Conservation (phyloP, 1,140 invertebrate genomes). For the Acyrthosiphon pisum region DNA sequence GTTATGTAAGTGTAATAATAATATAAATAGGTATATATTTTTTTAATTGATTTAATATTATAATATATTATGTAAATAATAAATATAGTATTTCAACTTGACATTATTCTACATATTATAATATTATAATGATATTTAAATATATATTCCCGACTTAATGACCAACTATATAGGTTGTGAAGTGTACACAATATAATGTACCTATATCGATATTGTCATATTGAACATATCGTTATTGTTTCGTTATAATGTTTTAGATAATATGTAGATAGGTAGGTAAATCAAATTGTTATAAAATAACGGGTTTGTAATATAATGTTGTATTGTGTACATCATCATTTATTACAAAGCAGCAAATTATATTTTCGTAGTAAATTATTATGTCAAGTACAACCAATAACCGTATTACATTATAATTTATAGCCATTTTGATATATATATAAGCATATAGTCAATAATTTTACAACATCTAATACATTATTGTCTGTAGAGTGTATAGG, state of each 20-base stretch:
- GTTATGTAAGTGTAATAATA: neutral
- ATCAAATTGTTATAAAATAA: neutral
- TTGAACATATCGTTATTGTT: constrained; percentile 13
- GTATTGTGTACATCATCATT: neutral
- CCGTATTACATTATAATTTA: neutral
- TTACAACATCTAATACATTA: neutral
- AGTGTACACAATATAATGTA: neutral
- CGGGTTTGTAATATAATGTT: neutral
- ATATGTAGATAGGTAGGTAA: neutral
- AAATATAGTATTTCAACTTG: neutral
- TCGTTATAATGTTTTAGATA: neutral
- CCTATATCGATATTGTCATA: neutral
- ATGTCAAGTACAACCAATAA: neutral
- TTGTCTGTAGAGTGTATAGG: neutral
- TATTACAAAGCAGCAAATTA: neutral
- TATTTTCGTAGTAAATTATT: constrained; percentile 24
- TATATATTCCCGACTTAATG: neutral
- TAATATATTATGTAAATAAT: neutral
- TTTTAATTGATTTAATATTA: neutral
- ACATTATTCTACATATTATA: neutral
- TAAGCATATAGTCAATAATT: neutral
- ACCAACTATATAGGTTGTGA: neutral
- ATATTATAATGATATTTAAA: neutral
- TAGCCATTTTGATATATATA: neutral
- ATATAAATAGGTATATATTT: neutral